Conservation (phyloP, 2,113 vertebrate genomes). For the Eulemur rufifrons region DNA sequence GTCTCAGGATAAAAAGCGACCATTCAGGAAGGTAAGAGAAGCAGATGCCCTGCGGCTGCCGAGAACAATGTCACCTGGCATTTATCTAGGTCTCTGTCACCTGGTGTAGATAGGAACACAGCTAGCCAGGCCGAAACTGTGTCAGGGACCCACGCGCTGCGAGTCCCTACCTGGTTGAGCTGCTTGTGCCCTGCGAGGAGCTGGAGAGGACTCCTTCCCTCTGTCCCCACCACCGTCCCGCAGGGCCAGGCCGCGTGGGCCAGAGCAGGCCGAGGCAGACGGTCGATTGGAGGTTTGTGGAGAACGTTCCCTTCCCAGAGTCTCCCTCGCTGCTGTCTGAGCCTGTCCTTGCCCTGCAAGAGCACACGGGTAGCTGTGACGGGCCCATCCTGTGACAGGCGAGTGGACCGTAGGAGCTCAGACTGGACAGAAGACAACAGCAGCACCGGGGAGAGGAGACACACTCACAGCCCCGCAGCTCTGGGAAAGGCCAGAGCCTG, state of each 20-base stretch:
- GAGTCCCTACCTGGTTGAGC: neutral
- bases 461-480: rapidly evolving
- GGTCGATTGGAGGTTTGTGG: rapidly evolving
- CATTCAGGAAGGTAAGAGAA: neutral
- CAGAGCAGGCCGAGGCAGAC: rapidly evolving
- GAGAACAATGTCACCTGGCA: neutral
- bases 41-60: neutral
- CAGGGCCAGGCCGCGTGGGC: rapidly evolving
- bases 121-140: rapidly evolving
- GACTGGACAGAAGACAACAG: rapidly evolving
- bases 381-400: rapidly evolving
- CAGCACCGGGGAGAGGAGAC: rapidly evolving
- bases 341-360: rapidly evolving
- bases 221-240: rapidly evolving
- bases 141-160: neutral
- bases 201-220: rapidly evolving
- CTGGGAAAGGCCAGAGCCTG: too few relatives aligned
- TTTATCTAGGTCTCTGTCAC: neutral
- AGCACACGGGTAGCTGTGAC: rapidly evolving
- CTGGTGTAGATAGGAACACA: neutral
- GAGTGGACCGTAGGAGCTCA: neutral
- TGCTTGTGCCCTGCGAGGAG: rapidly evolving
- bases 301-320: neutral
- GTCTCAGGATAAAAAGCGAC: slow-evolving; percentile 9
- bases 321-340: neutral